phyloP scores from a whole-genome alignment of 2,888 invertebrate species.

The Drosophila fulvimacula region DNA sequence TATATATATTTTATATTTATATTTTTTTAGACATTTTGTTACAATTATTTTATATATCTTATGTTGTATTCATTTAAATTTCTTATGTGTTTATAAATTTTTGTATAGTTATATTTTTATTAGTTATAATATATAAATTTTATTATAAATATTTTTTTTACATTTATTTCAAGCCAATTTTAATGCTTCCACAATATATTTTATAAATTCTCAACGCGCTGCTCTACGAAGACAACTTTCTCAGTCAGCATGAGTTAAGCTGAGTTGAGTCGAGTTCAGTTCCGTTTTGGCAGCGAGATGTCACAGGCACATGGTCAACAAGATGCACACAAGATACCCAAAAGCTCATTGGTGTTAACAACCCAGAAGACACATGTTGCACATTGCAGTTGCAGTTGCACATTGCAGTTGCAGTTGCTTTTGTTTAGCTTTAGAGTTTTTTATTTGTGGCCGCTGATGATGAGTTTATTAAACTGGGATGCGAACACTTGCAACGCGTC shows the following conservation, averaged over 20 bases:
- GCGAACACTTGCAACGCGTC: constrained; percentile 26
- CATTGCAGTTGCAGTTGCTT: not conserved
- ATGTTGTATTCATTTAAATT: too few species aligned
- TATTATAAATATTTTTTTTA: too few species aligned
- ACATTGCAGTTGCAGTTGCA: constrained; percentile 12
- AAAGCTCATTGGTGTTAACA: constrained; percentile 23
- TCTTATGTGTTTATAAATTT: too few species aligned
- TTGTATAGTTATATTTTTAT: too few species aligned
- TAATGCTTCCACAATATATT: not conserved
- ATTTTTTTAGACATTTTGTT: too few species aligned
- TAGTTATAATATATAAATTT: too few species aligned
- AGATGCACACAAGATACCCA: constrained; percentile 5
- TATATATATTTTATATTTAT: too few species aligned
- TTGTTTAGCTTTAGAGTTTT: not conserved
- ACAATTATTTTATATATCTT: too few species aligned
- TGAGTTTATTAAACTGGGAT: constrained; percentile 42
- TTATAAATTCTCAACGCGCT: not conserved
- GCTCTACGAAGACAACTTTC: constrained; percentile 2
- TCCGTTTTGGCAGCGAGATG: constrained; percentile 58
- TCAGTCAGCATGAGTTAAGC: constrained; percentile 12
- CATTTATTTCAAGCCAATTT: too few species aligned
- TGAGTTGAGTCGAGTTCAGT: constrained; percentile 24
- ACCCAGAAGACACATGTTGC: constrained; percentile 22
- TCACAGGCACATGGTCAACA: constrained; percentile 54
- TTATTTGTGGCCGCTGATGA: constrained; percentile 30